Percentiles rank a stretch among this genome's conserved stretches.
These are phyloP conservation scores for Hedychridium roseum DNA, from an alignment of 2,888 invertebrate genomes.

Conservation along the genomic window DNA sequence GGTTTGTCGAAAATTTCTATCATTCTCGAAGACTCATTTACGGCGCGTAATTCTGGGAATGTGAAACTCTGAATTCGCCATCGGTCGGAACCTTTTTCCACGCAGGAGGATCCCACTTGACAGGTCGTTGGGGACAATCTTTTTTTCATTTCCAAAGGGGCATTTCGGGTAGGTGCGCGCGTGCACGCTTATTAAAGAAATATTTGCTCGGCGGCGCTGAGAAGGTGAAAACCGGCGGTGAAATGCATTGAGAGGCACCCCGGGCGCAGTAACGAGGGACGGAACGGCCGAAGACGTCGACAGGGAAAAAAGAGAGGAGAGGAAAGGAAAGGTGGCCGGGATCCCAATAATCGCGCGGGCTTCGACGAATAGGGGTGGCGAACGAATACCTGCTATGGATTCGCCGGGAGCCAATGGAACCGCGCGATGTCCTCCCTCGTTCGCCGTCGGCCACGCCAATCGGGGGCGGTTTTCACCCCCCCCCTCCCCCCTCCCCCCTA, in stretches of 20 bases:
- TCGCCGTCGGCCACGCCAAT: conserved; percentile 40
- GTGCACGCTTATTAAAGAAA: conserved; percentile 33
- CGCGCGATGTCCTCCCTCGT: conserved; percentile 41
- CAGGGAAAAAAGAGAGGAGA: background rate
- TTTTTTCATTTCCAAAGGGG: background rate
- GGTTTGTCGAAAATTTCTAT: no score
- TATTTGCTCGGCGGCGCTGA: conserved; percentile 34
- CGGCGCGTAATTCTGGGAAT: no score
- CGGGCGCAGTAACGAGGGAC: conserved; percentile 12
- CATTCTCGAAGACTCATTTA: no score
- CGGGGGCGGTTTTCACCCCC: conserved; percentile 37
- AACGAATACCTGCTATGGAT: conserved; percentile 53
- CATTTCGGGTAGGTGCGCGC: background rate
- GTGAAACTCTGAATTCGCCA: no score
- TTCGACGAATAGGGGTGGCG: conserved; percentile 48
- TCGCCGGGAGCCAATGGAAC: conserved; percentile 48
- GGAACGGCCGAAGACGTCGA: conserved; percentile 16
- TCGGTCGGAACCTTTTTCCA: no score
- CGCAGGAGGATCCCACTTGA: no score
- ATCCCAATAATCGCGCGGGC: conserved; percentile 10
- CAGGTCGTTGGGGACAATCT: no score
- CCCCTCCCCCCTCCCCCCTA: conserved; percentile 11
- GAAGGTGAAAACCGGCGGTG: conserved; percentile 43
- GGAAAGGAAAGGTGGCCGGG: background rate
- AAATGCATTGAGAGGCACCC: conserved; percentile 40